Base-by-base conservation (phyloP, 64 coral and sea anemone genomes). In the Stichodactyla mertensii region DNA sequence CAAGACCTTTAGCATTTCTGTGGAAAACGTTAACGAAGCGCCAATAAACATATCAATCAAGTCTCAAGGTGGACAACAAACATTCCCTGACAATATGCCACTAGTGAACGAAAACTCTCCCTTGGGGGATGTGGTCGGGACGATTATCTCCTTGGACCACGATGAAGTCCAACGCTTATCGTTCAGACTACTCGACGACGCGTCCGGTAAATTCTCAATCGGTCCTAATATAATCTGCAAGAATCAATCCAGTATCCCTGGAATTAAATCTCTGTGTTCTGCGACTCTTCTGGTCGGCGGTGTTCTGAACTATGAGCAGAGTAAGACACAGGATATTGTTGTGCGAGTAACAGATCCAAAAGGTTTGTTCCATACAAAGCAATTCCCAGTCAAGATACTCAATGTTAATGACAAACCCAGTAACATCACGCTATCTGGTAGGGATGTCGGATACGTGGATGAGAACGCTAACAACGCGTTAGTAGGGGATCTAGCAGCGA, bases 351-450 rank as follows among this genome's bases (percentile, higher is more conserved):
- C 91, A 13, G 89, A 93, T 77, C 71, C 83, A 56, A 91, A 86
- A 4, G 89, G 89, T 15, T 84, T 85, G 24, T 83, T 86, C 83
- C 93, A 67, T 61, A 82, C 61, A 15, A 84, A 77, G 84, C 56
- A 64, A 19, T 87, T 93, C 19, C 88, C 57, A 7, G 27, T 97
- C 9, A 80, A 18, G 15, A 67, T 93, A n/a, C 70, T 93, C 45
- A 86, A 97, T 91, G 62, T 93, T 53, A 97, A 97, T 69, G 95
- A 97, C 89, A 89, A 51, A 78, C 95, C 95, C 12, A 93, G 83
- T 1, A 85, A 82, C 64, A 88, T 97, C 59, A 89, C 83, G 4
- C 85, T 97, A 52, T 87, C 91, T 16, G 89, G 92, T 8, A 55
- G 55, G 55, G 52, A 89, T 87, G 81, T 81, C 16, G 88, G 56